Evolutionary conservation across 1,140 invertebrate genomes (phyloP).

Genomic region (Laodelphax striatellus): DNA sequence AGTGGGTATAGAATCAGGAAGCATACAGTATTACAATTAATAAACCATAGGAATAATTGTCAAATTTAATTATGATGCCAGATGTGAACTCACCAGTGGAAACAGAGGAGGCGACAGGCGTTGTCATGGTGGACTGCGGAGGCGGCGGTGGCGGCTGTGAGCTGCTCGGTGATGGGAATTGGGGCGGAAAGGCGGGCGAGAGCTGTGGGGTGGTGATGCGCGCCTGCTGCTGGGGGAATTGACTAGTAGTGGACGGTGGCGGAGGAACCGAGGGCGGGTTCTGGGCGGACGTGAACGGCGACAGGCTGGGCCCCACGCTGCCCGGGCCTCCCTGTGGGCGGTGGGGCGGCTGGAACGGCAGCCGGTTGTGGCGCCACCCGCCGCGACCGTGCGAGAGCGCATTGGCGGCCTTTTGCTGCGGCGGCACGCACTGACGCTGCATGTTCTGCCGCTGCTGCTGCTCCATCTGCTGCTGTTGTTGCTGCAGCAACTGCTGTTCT

Average conservation of each 20-base stretch:
- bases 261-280: conserved; percentile 15
- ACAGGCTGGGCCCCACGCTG: conserved; percentile 13
- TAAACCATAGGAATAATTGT: too few relatives aligned
- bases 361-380: conserved; percentile 2
- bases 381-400: conserved; percentile 2
- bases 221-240: conserved; percentile 7
- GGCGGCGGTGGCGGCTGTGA: conserved; percentile 18
- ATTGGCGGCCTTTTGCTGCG: conserved; percentile 10
- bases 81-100: conserved; percentile 22
- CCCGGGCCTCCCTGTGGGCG: neutral
- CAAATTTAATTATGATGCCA: too few relatives aligned
- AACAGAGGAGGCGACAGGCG: conserved; percentile 32
- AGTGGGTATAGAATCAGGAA: too few relatives aligned
- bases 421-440: conserved; percentile 14
- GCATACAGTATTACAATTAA: too few relatives aligned
- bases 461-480: conserved; percentile 39
- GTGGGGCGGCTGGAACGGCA: conserved; percentile 4
- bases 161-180: conserved; percentile 23
- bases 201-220: conserved; percentile 13
- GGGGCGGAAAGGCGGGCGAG: conserved; percentile 22
- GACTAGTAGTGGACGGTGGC: conserved; percentile 21
- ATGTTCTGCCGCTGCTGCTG: conserved; percentile 33
- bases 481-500: conserved; percentile 54
- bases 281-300: neutral
- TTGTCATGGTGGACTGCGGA: conserved; percentile 17